Evolutionary conservation across 2,797 vertebrate genomes (phyloP), one percentile per base, ranked within the genome.

Genomic region (Babyrousa celebensis): DNA sequence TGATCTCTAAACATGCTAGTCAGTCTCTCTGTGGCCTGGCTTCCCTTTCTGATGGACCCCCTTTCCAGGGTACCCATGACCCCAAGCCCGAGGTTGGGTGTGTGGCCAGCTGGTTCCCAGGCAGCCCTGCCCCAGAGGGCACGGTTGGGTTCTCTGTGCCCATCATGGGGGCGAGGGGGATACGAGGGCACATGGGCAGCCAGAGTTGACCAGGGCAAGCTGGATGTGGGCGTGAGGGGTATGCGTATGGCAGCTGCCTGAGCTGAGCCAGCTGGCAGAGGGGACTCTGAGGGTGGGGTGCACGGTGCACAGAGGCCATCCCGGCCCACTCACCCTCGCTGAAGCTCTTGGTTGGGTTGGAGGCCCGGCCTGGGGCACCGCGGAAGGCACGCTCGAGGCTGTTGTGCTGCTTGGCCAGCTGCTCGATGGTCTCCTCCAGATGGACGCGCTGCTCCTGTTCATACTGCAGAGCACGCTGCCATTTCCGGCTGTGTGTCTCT

Each of bases 331-430:
- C 97, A 99, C 99, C 99, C 97, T 99, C 99, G 91, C 98, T 95
- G n/a, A 98, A 96, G 98, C 98, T 98, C 92, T 98, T 98, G 82
- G 98, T 93, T 60, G 98, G 90, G 98, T 97, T 98, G 23, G 96
- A 0, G 48, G 99, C 89, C 56, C 99, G 99, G 27, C 99, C 98
- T 0, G 99, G 99, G 0, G 99, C 99, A 36, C 99, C 99, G 14
- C 99, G 99, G 99, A 99, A 99, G 98, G 99, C 99, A 17, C 99
- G 98, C 98, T 99, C 99, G 97, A 99, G 99, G 98, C 99, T 99
- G 99, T 99, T 99, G 98, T 99, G 99, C 98, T 99, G 99, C 98
- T 99, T 99, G 98, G 99, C 99, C 97, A 99, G 90, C 98, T 99
- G 99, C 98, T 99, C 99, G 17, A 99, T 99, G 98, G 99, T 99